phyloP scores from a whole-genome alignment of 2,797 vertebrate genomes.

The Girardinus metallicus region DNA sequence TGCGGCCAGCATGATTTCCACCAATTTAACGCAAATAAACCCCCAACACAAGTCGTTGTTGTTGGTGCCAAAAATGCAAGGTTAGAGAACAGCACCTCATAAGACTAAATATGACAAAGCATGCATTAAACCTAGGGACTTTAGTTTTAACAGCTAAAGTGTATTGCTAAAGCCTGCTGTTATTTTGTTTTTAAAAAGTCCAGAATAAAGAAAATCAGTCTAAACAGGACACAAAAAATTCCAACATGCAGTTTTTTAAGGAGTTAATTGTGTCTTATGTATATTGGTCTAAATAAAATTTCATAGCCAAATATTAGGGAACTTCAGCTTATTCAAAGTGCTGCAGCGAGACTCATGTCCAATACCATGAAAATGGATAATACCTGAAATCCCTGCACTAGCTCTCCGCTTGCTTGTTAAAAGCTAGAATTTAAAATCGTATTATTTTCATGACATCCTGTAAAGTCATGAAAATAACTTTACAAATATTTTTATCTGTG shows the following conservation, averaged over 20 bases:
- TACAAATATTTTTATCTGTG: constrained; percentile 1
- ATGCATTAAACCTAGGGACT: not conserved
- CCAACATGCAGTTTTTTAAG: not conserved
- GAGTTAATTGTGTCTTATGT: not conserved
- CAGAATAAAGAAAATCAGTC: not conserved
- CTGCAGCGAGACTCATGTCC: not conserved
- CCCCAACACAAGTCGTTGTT: not conserved
- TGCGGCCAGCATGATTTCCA: not conserved
- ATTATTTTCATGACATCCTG: not conserved
- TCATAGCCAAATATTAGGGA: not conserved
- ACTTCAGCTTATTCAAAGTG: not conserved
- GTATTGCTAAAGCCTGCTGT: not conserved
- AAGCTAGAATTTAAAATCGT: too few species aligned
- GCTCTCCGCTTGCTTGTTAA: too few species aligned
- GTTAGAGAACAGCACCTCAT: not conserved
- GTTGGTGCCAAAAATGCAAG: not conserved
- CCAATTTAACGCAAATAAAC: not conserved
- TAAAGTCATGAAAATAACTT: too few species aligned
- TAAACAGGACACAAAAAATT: not conserved
- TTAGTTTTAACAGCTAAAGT: not conserved
- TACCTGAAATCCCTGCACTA: not conserved
- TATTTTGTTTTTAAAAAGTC: not conserved
- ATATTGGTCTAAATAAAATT: not conserved
- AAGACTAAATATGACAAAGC: not conserved
- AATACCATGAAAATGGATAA: not conserved